Base-by-base conservation (phyloP, 2,797 vertebrate species). In the Dryobates pubescens region DNA sequence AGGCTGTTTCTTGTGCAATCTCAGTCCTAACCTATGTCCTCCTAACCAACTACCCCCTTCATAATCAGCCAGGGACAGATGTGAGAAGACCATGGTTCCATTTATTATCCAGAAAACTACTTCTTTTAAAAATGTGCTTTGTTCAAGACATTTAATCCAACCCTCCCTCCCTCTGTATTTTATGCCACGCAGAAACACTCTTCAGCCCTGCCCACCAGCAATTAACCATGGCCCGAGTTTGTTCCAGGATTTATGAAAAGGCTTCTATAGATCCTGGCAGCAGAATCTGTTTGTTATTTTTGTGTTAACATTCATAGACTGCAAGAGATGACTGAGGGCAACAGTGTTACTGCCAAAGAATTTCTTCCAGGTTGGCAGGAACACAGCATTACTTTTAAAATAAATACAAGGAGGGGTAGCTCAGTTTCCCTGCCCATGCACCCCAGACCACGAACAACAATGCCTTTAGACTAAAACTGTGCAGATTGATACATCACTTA, bases 241-340 rank as follows among this genome's bases (percentile, higher is more conserved):
- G 27, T 68, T 74, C 68, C 54, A 74, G 75, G 54, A 71, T 88
- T 91, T 70, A 86, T 86, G 61, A 89, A 86, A 88, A 85, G 41
- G 27, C 49, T 84, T 58, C 89, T 73, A 62, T 29, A 71, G 67
- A 84, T 82, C 79, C 54, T 92, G 89, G 77, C 57, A 91, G 61
- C 57, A 76, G 68, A 79, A 76, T 76, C 62, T 93, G 36, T 85
- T 95, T 87, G 57, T 87, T 87, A 56, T 56, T 94, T 95, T 86
- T 82, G 22, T 38, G 45, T 62, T 62, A 94, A 79, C 47, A 29
- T 29, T 88, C 51, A 68, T 12, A 70, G 64, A 38, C 58, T 73
- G 14, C 58, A 77, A 76, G 54, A n/a, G 38, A 91, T 83, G 57
- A 63, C 58, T n/a, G 63, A 86, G 38, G 22, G 38, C 1, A 4